A percentile compares a stretch with the other conserved stretches of the same genome.
These are phyloP conservation scores for Perithous albicinctus DNA, from an alignment of 2,888 invertebrate species.

Conservation along the genomic window DNA sequence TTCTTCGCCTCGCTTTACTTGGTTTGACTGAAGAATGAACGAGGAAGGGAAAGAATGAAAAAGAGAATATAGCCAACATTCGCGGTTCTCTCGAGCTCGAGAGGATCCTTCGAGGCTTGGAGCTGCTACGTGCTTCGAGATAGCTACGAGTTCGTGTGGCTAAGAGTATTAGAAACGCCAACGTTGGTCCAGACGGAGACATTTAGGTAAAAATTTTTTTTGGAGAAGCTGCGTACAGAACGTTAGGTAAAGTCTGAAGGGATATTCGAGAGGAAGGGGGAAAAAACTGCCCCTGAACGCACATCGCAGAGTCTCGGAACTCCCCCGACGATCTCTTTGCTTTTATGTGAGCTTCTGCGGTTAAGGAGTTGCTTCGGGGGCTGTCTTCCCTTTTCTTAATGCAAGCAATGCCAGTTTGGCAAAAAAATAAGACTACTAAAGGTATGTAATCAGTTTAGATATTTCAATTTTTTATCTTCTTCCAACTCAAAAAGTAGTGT, in stretches of 20 bases:
- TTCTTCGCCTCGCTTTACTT: conserved; percentile 34
- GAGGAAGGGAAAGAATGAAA: conserved; percentile 16
- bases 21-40: conserved; percentile 14
- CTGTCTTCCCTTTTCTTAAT: neutral
- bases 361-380: neutral
- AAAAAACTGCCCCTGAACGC: conserved; percentile 33
- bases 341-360: conserved; percentile 7
- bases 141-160: conserved; percentile 17
- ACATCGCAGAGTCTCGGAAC: neutral
- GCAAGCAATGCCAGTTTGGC: neutral
- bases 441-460: too few relatives aligned
- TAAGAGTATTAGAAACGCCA: conserved; percentile 43
- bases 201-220: conserved; percentile 54
- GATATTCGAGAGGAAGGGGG: conserved; percentile 5
- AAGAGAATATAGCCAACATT: conserved; percentile 25
- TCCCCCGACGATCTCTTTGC: conserved; percentile 9
- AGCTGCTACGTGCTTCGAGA: neutral
- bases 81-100: conserved; percentile 3
- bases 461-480: too few relatives aligned
- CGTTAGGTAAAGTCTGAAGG: conserved; percentile 33
- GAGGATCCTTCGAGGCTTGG: neutral
- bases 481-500: too few relatives aligned
- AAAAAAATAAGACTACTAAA: too few relatives aligned
- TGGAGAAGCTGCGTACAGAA: conserved; percentile 19
- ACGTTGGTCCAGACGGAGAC: conserved; percentile 57